A percentile compares a stretch with the other conserved stretches of the same genome.
These are phyloP conservation scores for Macrochelys suwanniensis DNA, from an alignment of 2,797 vertebrate genomes.

Conservation along the genomic window DNA sequence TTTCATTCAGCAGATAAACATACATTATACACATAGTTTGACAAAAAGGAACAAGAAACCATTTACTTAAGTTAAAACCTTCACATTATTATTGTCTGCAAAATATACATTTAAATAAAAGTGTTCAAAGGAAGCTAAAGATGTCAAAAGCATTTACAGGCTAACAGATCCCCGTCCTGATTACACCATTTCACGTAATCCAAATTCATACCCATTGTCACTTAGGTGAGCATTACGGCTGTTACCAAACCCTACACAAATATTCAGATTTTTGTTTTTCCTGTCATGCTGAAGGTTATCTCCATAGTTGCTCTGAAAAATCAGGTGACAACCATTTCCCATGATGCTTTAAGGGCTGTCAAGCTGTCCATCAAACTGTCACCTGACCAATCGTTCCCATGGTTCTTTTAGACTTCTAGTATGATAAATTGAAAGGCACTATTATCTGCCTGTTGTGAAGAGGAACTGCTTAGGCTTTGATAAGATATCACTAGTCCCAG, in stretches of 20 bases:
- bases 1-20: neutral
- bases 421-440: constrained; percentile 91
- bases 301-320: constrained; percentile 90
- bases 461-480: constrained; percentile 98
- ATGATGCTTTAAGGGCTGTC: constrained; percentile 96
- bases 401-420: constrained; percentile 88
- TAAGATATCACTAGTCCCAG: constrained; percentile 99
- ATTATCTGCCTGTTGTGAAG: constrained; percentile 89
- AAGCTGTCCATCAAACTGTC: constrained; percentile 97
- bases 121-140: constrained; percentile 59
- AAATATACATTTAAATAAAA: constrained; percentile 53
- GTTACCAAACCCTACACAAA: constrained; percentile 81
- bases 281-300: constrained; percentile 99
- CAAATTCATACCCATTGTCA: constrained; percentile 78
- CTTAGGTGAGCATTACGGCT: constrained; percentile 71
- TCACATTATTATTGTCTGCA: constrained; percentile 1
- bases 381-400: constrained; percentile 94
- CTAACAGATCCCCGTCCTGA: constrained; percentile 68
- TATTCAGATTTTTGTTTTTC: constrained; percentile 92
- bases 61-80: neutral
- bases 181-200: constrained; percentile 74
- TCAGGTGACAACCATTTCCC: constrained; percentile 99
- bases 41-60: neutral
- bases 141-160: constrained; percentile 62
- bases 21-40: fast-evolving